phyloP scores from a whole-genome alignment of 2,797 vertebrate species.

The Poeciliopsis paucimaculata region DNA sequence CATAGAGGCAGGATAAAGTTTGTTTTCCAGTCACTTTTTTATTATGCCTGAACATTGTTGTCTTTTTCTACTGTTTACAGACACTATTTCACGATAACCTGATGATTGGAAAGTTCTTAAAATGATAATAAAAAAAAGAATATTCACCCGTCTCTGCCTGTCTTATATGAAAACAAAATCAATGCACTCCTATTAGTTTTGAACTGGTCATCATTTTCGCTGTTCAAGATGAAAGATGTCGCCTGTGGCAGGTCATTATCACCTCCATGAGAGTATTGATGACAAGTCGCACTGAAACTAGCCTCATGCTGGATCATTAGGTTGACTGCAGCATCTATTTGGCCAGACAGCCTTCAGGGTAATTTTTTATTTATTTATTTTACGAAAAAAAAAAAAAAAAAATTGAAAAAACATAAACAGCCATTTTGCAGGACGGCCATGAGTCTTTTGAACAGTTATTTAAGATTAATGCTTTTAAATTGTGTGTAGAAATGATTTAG shows the following conservation, averaged over 20 bases:
- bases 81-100: neutral
- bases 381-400: too few species aligned
- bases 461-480: neutral
- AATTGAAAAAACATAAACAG: neutral
- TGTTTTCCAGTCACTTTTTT: neutral
- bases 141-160: neutral
- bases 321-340: neutral
- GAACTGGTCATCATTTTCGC: slow-evolving; percentile 22
- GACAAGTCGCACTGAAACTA: neutral
- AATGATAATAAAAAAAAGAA: neutral
- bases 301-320: neutral
- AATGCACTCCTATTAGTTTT: neutral
- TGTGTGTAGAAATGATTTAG: neutral
- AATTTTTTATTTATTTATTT: neutral
- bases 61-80: neutral
- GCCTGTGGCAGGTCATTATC: neutral
- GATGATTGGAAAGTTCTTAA: neutral
- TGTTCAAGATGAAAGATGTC: neutral
- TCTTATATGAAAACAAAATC: neutral
- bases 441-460: neutral
- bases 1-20: neutral
- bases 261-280: slow-evolving; percentile 6
- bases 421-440: neutral
- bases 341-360: neutral
- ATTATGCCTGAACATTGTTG: neutral